Conservation (phyloP, 2,888 invertebrate species). For the Patella pellucida region DNA sequence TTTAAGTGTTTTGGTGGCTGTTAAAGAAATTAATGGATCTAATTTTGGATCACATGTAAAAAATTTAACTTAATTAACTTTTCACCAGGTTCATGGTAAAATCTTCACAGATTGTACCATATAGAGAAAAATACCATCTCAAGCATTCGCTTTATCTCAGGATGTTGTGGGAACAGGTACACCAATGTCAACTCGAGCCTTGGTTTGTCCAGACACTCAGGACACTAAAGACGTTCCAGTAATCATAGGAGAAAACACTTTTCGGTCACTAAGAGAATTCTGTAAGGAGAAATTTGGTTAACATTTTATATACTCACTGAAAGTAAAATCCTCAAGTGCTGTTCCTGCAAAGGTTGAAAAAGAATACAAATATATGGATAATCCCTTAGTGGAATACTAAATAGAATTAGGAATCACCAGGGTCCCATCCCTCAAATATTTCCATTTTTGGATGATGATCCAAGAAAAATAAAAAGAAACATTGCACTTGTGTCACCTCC, state of each 20-base stretch:
- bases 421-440: no score
- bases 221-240: conserved; percentile 11
- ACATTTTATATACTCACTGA: neutral
- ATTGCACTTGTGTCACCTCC: no score
- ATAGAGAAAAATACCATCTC: neutral
- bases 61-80: conserved; percentile 1
- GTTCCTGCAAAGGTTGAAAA: no score
- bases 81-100: conserved; percentile 1
- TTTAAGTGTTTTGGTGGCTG: neutral
- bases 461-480: no score
- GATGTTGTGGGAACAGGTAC: no score
- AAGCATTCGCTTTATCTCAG: no score
- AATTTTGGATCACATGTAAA: neutral
- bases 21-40: neutral
- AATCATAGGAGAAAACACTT: conserved; percentile 17
- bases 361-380: no score
- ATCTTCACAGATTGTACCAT: conserved; percentile 4
- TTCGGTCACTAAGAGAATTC: neutral
- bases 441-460: no score
- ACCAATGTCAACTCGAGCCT: no score
- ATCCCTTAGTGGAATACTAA: no score
- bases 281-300: neutral
- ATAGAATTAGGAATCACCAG: no score
- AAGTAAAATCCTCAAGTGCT: conserved; percentile 5
- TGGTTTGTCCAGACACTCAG: conserved; percentile 18